Base-by-base conservation (phyloP, 2,888 invertebrate genomes). In the Plebejus argus region DNA sequence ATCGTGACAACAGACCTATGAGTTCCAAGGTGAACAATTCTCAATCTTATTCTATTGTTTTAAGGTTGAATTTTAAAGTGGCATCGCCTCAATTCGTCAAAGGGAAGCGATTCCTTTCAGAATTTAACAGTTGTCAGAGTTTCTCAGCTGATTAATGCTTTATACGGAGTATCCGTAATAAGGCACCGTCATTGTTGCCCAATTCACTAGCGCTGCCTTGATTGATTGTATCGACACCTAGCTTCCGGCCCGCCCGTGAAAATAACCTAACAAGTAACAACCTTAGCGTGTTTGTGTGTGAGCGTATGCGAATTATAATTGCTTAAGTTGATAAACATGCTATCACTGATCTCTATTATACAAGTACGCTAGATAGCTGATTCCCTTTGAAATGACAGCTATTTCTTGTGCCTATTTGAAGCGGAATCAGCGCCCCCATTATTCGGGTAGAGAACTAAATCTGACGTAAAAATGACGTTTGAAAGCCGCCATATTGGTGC, bases 121-220 rank as follows among this genome's bases (percentile, higher is more conserved):
- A 35, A 70, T n/a, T 18, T 35, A 70, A 71, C 71, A 71, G 71
- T 8, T 71, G 71, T 39, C 39, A n/a, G n/a, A 39, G 35, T 39
- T 20, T 71, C 18, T 12, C 23, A 39, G 71, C 71, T 71, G 71
- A 35, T 71, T 71, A 71, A 71, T 71, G 71, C 39, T 71, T 39
- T 71, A 71, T 39, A 3, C 20, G 6, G n/a, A 39, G 71, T 35
- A 20, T 70, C n/a, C 39, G 39, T 66, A 66, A 71, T 71, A 71
- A 71, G 35, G n/a, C n/a, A 35, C 8, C 35, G 71, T 71, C 71
- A 71, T 71, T 39, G 71, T 71, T 45, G 45, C 45, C n/a, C 39
- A 28, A 15, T 28, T 15, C 15, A 66, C 4, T 23, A 61, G 23
- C 61, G 61, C 20, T 20, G 58, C 61, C 61, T 23, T 61, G 61